Evolutionary conservation across 2,888 invertebrate species (phyloP).

Genomic region (Athalia rosae): DNA sequence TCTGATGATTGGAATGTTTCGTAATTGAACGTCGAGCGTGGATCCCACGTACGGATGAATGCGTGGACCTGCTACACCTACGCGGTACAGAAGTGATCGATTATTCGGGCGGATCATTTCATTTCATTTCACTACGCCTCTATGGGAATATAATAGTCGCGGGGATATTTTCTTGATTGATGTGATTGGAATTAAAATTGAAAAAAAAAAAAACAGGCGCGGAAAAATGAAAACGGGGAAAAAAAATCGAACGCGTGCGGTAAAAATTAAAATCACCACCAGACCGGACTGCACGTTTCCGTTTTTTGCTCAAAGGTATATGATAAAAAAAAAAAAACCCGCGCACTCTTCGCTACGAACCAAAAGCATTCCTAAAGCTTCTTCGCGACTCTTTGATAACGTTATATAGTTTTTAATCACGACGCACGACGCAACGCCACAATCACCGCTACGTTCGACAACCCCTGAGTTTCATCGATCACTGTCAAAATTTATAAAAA

Average conservation of each 20-base stretch:
- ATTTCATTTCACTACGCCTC: neutral
- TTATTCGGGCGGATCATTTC: slow-evolving; percentile 12
- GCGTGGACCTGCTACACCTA: too few relatives aligned
- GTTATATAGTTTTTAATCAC: slow-evolving; percentile 41
- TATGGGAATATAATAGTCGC: neutral
- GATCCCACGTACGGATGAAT: neutral
- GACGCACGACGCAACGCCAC: neutral
- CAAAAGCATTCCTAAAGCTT: slow-evolving; percentile 37
- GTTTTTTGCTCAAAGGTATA: neutral
- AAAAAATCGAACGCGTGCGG: neutral
- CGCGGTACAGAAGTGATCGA: neutral
- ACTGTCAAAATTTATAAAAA: too few relatives aligned
- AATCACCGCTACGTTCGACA: neutral
- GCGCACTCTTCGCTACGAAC: slow-evolving; percentile 21
- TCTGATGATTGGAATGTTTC: slow-evolving; percentile 12
- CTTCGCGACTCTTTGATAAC: slow-evolving; percentile 38
- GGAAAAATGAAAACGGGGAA: neutral
- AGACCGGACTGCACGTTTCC: neutral
- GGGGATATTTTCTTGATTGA: slow-evolving; percentile 16
- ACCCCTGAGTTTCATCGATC: too few relatives aligned
- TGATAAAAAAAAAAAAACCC: neutral
- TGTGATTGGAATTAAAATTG: neutral
- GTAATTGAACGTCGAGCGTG: neutral
- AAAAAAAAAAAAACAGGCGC: neutral
- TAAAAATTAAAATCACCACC: neutral